Base-by-base conservation (phyloP, 2,797 vertebrate genomes). In the Ciconia nigra region DNA sequence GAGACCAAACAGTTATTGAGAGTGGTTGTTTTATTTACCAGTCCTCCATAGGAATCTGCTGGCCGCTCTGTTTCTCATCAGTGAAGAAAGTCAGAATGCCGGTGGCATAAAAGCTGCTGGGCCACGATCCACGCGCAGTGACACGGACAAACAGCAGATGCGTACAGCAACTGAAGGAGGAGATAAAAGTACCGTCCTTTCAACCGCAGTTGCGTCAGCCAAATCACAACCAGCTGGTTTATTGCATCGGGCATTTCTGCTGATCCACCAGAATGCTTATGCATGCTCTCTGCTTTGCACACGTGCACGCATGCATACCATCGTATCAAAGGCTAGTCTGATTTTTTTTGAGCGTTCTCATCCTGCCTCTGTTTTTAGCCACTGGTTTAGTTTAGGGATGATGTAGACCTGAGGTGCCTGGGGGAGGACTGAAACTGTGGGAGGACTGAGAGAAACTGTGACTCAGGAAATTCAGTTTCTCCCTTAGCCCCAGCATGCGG, bases 391-490 rank as follows among this genome's bases (percentile, higher is more conserved):
- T 41, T 41, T 31, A 65, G 82, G 73, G 55, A 63, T 89, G 78
- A 39, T 63, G 76, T 22, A 65, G 78, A 72, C 42, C 29, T 87
- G 89, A 82, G 62, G 52, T 95, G 58, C 39, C 42, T 3, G 1
- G 9, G 54, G 72, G 69, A 90, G 77, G 87, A 55, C 65, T 90
- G 94, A 94, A 93, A 83, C 91, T 91, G 82, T 89, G 80, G 87
- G 79, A 95, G 79, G 94, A 87, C 52, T 18, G 37, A 90, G 76
- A 95, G 95, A 95, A 95, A 87, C 93, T 82, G 84, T 96, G 96
- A 94, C 93, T 97, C 93, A 88, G 94, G 96, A 91, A 72, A 86
- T 58, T 78, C 10, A 25, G 90, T 95, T 92, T 46, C 61, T 95
- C 58, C 83, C 54, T 66, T 58, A 81, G 44, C n/a, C 58, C 65